phyloP scores from a whole-genome alignment of 2,113 vertebrate genomes.

The Cacatua alba region DNA sequence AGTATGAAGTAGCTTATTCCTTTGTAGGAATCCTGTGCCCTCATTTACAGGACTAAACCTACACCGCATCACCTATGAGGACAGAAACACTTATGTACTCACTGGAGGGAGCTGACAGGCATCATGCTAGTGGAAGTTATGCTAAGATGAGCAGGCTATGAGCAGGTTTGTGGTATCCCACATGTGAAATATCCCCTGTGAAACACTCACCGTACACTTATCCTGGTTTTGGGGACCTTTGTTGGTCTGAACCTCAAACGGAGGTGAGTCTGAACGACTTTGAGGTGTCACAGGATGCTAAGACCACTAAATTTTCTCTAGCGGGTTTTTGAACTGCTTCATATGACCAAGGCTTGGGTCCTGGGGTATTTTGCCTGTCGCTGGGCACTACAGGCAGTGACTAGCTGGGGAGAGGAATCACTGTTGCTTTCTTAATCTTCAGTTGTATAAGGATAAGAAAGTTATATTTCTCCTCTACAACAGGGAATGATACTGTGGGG shows the following conservation, averaged over 20 bases:
- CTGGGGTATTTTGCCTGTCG: neutral
- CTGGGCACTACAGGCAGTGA: neutral
- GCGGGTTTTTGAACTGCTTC: neutral
- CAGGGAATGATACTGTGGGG: neutral
- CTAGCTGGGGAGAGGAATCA: neutral
- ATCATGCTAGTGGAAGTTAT: neutral
- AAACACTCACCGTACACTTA: rapidly evolving
- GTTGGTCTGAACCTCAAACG: neutral
- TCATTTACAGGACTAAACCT: neutral
- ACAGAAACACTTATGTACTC: neutral
- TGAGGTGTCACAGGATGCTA: neutral
- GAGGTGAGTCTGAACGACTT: neutral
- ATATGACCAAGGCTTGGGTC: neutral
- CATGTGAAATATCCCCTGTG: rapidly evolving
- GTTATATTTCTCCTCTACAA: neutral
- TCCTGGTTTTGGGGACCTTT: neutral
- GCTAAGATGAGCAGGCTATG: rapidly evolving
- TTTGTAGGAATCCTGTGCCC: neutral
- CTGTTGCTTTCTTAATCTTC: neutral
- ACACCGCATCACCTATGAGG: neutral
- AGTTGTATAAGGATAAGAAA: neutral
- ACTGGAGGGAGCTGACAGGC: neutral
- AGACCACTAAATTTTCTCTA: neutral
- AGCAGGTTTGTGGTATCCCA: neutral
- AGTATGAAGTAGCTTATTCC: neutral